phyloP scores from a whole-genome alignment of 2,797 vertebrate species.

The Manis crassicaudata region DNA sequence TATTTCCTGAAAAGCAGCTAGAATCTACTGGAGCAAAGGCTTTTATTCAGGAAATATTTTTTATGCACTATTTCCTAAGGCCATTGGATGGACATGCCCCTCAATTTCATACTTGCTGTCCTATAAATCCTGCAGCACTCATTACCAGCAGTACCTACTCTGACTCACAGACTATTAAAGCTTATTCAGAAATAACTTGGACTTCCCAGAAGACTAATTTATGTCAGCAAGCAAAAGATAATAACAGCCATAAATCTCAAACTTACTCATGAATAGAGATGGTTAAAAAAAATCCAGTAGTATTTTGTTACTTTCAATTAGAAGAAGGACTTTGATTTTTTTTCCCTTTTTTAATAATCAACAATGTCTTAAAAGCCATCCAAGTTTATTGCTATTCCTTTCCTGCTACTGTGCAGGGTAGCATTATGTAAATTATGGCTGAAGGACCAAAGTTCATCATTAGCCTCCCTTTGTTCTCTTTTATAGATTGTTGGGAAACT shows the following conservation, averaged over 20 bases:
- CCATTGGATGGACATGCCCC: constrained; percentile 46
- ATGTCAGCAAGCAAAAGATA: constrained; percentile 86
- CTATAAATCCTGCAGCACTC: constrained; percentile 77
- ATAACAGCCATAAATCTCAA: constrained; percentile 84
- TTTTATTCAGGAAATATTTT: constrained; percentile 67
- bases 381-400: constrained; percentile 39
- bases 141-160: constrained; percentile 83
- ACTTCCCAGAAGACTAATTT: constrained; percentile 87
- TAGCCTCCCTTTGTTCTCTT: constrained; percentile 66
- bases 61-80: constrained; percentile 66
- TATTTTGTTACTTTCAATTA: constrained; percentile 65
- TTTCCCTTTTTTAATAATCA: background rate
- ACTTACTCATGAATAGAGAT: constrained; percentile 38
- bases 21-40: constrained; percentile 53
- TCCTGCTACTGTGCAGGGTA: constrained; percentile 4
- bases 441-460: constrained; percentile 64
- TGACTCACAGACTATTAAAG: constrained; percentile 84
- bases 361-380: background rate
- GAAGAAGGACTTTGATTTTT: background rate
- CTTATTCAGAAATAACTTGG: constrained; percentile 85
- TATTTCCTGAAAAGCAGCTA: constrained; percentile 70
- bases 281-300: constrained; percentile 52
- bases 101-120: constrained; percentile 70
- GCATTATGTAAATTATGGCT: constrained; percentile 37
- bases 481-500: constrained; percentile 61